phyloP scores from a whole-genome alignment of 2,888 invertebrate genomes.

The Rosalia funebris region DNA sequence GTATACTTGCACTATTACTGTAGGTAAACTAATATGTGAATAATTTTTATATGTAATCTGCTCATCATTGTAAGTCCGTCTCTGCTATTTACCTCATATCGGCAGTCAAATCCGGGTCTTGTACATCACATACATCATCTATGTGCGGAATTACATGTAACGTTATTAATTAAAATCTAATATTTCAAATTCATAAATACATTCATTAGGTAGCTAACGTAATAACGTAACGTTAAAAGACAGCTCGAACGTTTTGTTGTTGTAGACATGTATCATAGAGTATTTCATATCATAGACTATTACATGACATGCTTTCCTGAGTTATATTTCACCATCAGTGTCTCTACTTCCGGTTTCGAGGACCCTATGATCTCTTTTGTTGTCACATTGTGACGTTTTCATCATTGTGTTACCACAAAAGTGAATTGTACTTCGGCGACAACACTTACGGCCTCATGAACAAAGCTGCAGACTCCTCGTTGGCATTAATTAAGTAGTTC shows the following conservation, averaged over 20 bases:
- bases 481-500: not conserved
- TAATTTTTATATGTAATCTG: too few relatives aligned
- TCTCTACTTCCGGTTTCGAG: not conserved
- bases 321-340: not conserved
- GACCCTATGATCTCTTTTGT: not conserved
- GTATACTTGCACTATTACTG: too few relatives aligned
- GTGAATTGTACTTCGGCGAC: not conserved
- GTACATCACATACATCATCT: too few relatives aligned
- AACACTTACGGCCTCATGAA: not conserved
- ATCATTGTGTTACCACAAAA: constrained; percentile 1
- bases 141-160: too few relatives aligned
- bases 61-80: too few relatives aligned
- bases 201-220: too few relatives aligned
- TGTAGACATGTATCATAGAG: not conserved
- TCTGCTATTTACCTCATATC: too few relatives aligned
- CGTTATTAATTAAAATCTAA: not conserved
- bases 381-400: not conserved
- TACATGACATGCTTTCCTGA: not conserved
- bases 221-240: too few relatives aligned
- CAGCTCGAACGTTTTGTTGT: too few relatives aligned
- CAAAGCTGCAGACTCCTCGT: not conserved
- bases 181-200: not conserved
- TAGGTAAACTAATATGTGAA: too few relatives aligned
- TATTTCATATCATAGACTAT: too few relatives aligned
- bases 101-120: too few relatives aligned